Percentiles rank a stretch among this genome's conserved stretches.
Conservation (phyloP, 1,140 invertebrate genomes). For the Panagrolaimus sp. region DNA sequence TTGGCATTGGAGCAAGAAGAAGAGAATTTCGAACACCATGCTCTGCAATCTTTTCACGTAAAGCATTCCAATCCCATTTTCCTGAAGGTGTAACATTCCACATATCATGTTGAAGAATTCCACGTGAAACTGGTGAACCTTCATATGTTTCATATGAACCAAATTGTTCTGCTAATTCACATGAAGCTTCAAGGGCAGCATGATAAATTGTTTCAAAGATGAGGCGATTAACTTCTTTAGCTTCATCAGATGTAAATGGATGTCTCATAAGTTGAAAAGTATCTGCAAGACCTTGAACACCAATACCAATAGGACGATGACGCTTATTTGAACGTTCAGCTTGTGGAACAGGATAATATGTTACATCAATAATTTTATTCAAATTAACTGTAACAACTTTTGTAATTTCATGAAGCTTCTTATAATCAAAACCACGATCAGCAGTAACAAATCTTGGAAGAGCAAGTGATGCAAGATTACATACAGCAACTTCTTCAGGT, state of each 20-base stretch:
- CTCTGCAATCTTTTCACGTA: slow-evolving; percentile 80
- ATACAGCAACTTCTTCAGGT: slow-evolving; percentile 89
- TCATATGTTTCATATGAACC: slow-evolving; percentile 84
- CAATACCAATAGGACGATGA: slow-evolving; percentile 90
- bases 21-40: slow-evolving; percentile 89
- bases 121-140: slow-evolving; percentile 82
- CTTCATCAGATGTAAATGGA: slow-evolving; percentile 76
- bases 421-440: slow-evolving; percentile 73
- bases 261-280: slow-evolving; percentile 87
- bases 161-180: slow-evolving; percentile 79
- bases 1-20: slow-evolving; percentile 94
- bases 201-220: slow-evolving; percentile 99
- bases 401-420: slow-evolving; percentile 73
- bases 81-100: slow-evolving; percentile 72
- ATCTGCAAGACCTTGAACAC: slow-evolving; percentile 85
- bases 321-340: slow-evolving; percentile 75
- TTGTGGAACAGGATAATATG: slow-evolving; percentile 82
- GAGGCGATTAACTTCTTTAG: slow-evolving; percentile 79
- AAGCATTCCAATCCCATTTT: slow-evolving; percentile 78
- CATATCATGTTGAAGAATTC: slow-evolving; percentile 93
- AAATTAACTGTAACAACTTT: slow-evolving; percentile 78
- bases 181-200: slow-evolving; percentile 89
- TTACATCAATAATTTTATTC: slow-evolving; percentile 95
- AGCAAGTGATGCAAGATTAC: slow-evolving; percentile 96
- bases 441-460: slow-evolving; percentile 84